Evolutionary conservation across 2,888 invertebrate genomes (phyloP).

Genomic region (Hirtodrosophila alboralis): DNA sequence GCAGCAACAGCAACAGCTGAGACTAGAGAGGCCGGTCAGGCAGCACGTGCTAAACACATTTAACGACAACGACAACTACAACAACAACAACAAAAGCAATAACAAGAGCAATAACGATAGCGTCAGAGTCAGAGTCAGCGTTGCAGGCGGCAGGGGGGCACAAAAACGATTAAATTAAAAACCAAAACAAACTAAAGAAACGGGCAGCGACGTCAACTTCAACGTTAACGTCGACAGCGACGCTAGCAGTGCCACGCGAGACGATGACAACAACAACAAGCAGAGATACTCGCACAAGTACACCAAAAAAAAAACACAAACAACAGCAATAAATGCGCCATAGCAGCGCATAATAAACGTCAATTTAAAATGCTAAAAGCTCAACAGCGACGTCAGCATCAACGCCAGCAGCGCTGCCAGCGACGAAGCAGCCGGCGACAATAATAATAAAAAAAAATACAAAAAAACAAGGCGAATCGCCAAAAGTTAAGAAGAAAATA

Average conservation of each 20-base stretch:
- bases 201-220: slow-evolving; percentile 49
- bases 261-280: slow-evolving; percentile 50
- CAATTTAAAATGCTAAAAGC: slow-evolving; percentile 81
- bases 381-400: slow-evolving; percentile 40
- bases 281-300: slow-evolving; percentile 69
- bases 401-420: slow-evolving; percentile 48
- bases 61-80: slow-evolving; percentile 71
- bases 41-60: slow-evolving; percentile 78
- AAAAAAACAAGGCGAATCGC: slow-evolving; percentile 67
- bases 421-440: slow-evolving; percentile 67
- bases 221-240: slow-evolving; percentile 23
- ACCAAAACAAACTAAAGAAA: slow-evolving; percentile 79
- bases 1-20: slow-evolving; percentile 42
- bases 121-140: slow-evolving; percentile 34
- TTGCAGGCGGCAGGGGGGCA: slow-evolving; percentile 33
- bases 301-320: slow-evolving; percentile 52
- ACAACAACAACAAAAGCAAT: slow-evolving; percentile 24
- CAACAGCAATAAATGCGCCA: slow-evolving; percentile 52
- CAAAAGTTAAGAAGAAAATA: slow-evolving; percentile 75
- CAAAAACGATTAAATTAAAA: slow-evolving; percentile 79
- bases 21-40: slow-evolving; percentile 58
- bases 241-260: slow-evolving; percentile 53
- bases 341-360: slow-evolving; percentile 73
- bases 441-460: slow-evolving; percentile 61
- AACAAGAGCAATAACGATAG: slow-evolving; percentile 60